These are phyloP conservation scores for Brachyhypopomus gauderio DNA, from an alignment of 2,113 vertebrate genomes.

Conservation along the genomic window DNA sequence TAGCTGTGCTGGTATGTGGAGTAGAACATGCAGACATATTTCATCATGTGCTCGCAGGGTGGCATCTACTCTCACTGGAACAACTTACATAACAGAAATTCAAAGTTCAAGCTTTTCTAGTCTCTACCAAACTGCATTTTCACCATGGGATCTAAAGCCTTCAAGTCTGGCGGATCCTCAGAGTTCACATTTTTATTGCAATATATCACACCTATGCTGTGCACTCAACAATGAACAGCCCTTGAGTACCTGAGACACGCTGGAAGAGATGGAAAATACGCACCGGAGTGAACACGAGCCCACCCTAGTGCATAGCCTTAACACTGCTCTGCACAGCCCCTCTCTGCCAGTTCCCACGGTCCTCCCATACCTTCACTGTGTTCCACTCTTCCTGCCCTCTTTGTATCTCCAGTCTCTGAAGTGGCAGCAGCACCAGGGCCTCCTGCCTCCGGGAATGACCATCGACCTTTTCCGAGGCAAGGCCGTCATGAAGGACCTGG, in stretches of 20 bases:
- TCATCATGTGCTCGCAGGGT: not conserved
- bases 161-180: not conserved
- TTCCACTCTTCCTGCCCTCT: not conserved
- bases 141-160: not conserved
- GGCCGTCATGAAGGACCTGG: constrained; percentile 95
- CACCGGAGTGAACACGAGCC: no score
- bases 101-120: not conserved
- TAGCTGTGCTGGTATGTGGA: constrained; percentile 53
- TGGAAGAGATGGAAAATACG: no score
- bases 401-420: constrained; percentile 82
- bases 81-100: not conserved
- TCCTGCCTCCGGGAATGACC: constrained; percentile 95
- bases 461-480: constrained; percentile 97
- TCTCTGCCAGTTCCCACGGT: not conserved
- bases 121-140: not conserved
- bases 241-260: no score
- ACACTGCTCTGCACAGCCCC: no score
- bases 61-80: not conserved
- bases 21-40: not conserved
- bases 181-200: no score
- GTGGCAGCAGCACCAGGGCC: constrained; percentile 97
- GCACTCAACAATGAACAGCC: no score
- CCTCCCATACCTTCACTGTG: not conserved
- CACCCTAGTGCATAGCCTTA: no score
- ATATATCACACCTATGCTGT: no score